phyloP scores from a whole-genome alignment of 2,888 invertebrate species.

The Argyresthia goedartella region DNA sequence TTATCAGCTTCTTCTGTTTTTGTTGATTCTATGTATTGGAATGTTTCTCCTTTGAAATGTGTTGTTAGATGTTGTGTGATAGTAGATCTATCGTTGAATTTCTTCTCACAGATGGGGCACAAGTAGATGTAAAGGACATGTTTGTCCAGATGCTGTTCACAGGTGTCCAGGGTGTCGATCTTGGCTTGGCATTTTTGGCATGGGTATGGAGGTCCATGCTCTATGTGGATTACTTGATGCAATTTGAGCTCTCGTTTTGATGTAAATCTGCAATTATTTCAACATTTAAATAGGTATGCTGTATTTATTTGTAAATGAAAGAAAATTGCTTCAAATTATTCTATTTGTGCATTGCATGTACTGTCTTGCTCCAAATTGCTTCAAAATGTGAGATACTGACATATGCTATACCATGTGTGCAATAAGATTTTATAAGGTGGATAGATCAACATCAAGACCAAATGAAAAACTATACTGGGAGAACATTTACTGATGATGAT shows the following conservation, averaged over 20 bases:
- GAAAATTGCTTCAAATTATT: no score
- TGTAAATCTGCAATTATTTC: conserved; percentile 33
- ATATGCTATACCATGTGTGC: no score
- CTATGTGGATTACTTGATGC: conserved; percentile 42
- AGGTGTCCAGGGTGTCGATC: conserved; percentile 33
- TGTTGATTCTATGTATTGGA: neutral
- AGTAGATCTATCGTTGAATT: conserved; percentile 26
- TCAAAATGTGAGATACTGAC: no score
- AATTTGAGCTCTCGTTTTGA: conserved; percentile 39
- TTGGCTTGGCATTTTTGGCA: conserved; percentile 36
- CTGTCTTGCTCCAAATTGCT: no score
- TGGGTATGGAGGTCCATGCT: conserved; percentile 35
- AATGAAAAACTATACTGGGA: neutral
- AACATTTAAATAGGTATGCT: no score
- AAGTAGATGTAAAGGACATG: conserved; percentile 38
- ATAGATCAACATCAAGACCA: no score
- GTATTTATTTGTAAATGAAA: no score
- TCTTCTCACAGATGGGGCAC: conserved; percentile 47
- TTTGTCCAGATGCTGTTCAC: conserved; percentile 43
- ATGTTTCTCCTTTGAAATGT: conserved; percentile 34
- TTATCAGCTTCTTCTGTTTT: conserved; percentile 19
- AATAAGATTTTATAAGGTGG: no score
- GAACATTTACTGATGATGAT: no score
- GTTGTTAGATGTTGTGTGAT: conserved; percentile 36
- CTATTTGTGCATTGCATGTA: no score